Base-by-base conservation (phyloP, 2,797 vertebrate species). In the Galaxias olidus region DNA sequence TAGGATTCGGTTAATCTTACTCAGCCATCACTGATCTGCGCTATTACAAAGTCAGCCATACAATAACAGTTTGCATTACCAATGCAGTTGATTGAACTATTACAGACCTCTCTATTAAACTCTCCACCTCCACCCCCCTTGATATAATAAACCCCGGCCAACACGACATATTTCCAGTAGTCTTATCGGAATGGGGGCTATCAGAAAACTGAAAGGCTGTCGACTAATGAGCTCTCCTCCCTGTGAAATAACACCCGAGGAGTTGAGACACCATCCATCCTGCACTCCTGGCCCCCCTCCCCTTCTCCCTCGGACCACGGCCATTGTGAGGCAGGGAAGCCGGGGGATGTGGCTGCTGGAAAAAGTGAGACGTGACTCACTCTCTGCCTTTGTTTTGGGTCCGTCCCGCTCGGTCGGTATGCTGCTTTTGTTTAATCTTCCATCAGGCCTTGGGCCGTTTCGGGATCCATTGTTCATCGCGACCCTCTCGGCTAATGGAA, bases 231-330 rank as follows among this genome's bases (percentile, higher is more conserved):
- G 8, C 11, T 47, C 30, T 42, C 47, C 50, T 12, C 58, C 13
- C 42, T 58, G 57, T 12, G 45, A 74, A 59, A 63, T 47, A 12
- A 72, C 30, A 71, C 13, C 19, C 52, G 19, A 4, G 13, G 63
- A 52, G 40, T 41, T 0, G 10, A 14, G 47, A 13, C 55, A 18
- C 9, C 53, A 56, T 20, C 19, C 66, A 75, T 9, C 44, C 63
- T 48, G 4, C 2, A 9, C 51, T 63, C 52, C 13, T 50, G 47
- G 30, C 30, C 30, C 30, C 49, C 68, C 43, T 48, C 18, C 48
- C 71, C 64, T 63, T 46, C 64, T 74, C 30, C 65, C 52, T n/a
- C n/a, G n/a, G n/a, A 72, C 64, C 4, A 17, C 46, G 56, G 51
- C 54, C 52, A 9, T 59, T 79, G 66, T 60, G 63, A 13, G 30